Evolutionary conservation across 2,113 vertebrate species (phyloP), one percentile per base, ranked within the genome.

Genomic region (Tinamus guttatus): DNA sequence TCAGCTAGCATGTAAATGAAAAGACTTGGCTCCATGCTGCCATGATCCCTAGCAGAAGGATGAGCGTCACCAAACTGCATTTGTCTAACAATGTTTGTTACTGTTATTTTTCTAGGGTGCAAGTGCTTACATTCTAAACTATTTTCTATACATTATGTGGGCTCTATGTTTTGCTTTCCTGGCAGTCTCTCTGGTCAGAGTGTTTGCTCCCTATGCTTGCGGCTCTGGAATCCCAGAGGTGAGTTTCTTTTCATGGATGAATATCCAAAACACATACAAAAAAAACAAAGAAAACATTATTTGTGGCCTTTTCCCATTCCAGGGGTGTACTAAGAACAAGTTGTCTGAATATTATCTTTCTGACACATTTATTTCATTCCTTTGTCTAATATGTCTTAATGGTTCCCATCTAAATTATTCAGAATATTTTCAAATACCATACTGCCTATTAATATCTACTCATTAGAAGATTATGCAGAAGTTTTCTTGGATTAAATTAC

Each of bases 191-290:
- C 97, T 99, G 97, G 99, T 99, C 51, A 98, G 99, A 51, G 99
- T 99, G 22, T 99, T 99, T 90, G 99, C 99, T 21, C 99, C 99
- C 14, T 99, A 99, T 16, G 99, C 99, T 94, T 99, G 99, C 52
- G 99, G 99, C 11, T 99, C 99, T 64, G 99, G 99, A 73, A 99
- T 99, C 79, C 99, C 99, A 10, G 99, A 99, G 99, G 99, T 99
- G 89, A 98, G 98, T 97, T 73, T 81, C 34, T 59, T 2, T 54
- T 60, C 24, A 7, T 38, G 32, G 56, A 27, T 67, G 59, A 70
- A 56, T 85, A 78, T 74, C 56, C 9, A 70, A 85, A 73, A 51
- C 32, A 1, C 24, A 70, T 28, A 1, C 21, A 70, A 30, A 22
- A 18, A 10, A 59, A 90, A 14, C 15, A 65, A 67, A 68, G 9